Percentiles rank a stretch among this genome's conserved stretches.
Conservation (phyloP, 2,797 vertebrate species). For the Spinus pinus region DNA sequence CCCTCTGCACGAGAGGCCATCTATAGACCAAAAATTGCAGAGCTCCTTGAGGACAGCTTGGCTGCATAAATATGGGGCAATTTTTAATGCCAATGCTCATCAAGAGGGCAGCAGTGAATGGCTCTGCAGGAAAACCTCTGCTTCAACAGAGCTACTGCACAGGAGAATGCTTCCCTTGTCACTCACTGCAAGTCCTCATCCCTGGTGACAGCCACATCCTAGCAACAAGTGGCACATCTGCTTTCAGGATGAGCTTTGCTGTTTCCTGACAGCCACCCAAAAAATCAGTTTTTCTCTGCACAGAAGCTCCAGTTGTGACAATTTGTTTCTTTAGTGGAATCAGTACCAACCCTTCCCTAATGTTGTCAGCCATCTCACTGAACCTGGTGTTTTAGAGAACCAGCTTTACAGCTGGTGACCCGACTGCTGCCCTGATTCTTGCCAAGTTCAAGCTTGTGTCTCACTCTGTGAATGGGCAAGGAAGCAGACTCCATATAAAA, state of each 20-base stretch:
- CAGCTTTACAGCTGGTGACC: not conserved
- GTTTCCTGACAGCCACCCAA: not conserved
- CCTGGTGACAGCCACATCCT: not conserved
- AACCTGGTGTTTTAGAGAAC: not conserved
- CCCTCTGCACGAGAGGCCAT: not conserved
- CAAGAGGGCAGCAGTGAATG: not conserved
- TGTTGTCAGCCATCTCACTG: not conserved
- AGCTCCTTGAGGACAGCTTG: not conserved
- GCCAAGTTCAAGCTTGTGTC: not conserved
- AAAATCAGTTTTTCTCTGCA: not conserved
- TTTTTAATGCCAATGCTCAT: not conserved
- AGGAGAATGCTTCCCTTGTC: not conserved
- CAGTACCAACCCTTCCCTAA: not conserved
- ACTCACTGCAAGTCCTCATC: not conserved
- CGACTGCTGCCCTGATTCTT: not conserved
- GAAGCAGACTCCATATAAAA: not conserved
- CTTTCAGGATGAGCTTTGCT: not conserved
- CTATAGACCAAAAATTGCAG: not conserved
- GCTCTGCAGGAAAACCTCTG: not conserved
- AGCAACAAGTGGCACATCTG: constrained; percentile 63
- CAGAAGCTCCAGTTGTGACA: not conserved
- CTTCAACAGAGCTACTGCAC: not conserved
- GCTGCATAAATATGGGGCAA: not conserved
- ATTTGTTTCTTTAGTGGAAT: not conserved
- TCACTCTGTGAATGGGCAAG: not conserved